These are phyloP conservation scores for Xanthia togata DNA, from an alignment of 2,888 invertebrate species.

Conservation along the genomic window DNA sequence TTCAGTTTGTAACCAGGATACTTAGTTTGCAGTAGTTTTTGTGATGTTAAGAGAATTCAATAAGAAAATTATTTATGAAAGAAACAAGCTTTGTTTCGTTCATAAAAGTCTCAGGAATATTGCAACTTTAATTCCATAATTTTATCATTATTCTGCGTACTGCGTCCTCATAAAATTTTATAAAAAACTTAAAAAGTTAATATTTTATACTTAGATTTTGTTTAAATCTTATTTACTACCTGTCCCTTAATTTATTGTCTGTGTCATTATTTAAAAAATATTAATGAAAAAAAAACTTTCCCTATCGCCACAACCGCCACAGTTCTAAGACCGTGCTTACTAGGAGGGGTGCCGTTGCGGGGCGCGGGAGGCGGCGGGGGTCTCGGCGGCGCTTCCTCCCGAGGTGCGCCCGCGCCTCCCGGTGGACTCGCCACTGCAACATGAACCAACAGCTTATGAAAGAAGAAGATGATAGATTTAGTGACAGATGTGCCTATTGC, in stretches of 20 bases:
- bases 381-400: slow-evolving; percentile 85
- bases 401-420: slow-evolving; percentile 90
- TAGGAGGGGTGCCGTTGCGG: slow-evolving; percentile 88
- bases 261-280: background rate
- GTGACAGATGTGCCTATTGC: slow-evolving; percentile 10
- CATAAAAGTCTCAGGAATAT: background rate
- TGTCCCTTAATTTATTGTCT: background rate
- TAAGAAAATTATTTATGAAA: too few species aligned
- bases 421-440: slow-evolving; percentile 96
- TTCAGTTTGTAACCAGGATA: background rate
- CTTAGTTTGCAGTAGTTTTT: background rate
- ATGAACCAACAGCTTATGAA: slow-evolving; percentile 74
- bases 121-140: background rate
- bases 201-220: background rate
- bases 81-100: background rate
- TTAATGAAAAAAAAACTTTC: background rate
- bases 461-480: slow-evolving; percentile 49
- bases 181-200: background rate
- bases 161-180: background rate
- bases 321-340: slow-evolving; percentile 85
- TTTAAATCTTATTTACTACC: background rate
- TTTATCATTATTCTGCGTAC: background rate
- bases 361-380: slow-evolving; percentile 87
- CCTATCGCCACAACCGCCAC: slow-evolving; percentile 80
- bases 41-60: background rate